phyloP scores from a whole-genome alignment of 2,888 invertebrate genomes.

The Xestia xanthographa region DNA sequence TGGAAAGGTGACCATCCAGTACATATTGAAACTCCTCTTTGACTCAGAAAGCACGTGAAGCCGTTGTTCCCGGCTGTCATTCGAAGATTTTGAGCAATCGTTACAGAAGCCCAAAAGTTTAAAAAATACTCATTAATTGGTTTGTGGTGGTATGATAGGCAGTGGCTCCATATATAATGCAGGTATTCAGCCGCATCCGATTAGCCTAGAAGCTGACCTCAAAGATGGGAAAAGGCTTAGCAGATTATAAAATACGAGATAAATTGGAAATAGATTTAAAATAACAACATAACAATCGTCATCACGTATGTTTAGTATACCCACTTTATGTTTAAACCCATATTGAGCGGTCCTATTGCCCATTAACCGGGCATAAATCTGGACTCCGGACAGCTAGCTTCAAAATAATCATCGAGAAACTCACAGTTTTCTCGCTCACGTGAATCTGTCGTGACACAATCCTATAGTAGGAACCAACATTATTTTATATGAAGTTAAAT shows the following conservation, averaged over 20 bases:
- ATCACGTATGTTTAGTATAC: neutral
- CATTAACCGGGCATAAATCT: neutral
- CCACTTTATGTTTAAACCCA: neutral
- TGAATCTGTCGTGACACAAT: neutral
- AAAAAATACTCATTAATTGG: neutral
- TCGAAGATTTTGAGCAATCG: neutral
- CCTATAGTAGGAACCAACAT: conserved; percentile 65
- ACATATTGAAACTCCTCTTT: too few species aligned
- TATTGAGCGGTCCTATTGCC: neutral
- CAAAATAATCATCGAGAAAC: neutral
- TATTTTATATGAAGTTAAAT: conserved; percentile 77
- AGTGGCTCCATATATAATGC: neutral
- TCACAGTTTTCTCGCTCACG: conserved; percentile 3
- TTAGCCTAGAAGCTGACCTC: neutral
- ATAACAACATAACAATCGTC: neutral
- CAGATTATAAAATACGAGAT: neutral
- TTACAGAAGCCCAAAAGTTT: neutral
- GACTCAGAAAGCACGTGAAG: neutral
- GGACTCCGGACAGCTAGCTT: neutral
- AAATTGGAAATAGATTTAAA: neutral
- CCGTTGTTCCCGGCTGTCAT: neutral
- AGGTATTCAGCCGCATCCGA: neutral
- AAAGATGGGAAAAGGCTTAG: neutral
- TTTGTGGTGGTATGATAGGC: neutral
- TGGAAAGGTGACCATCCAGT: too few species aligned